Percentiles rank a stretch among this genome's conserved stretches.
Conservation (phyloP, 2,888 invertebrate species). For the Timandra comae region DNA sequence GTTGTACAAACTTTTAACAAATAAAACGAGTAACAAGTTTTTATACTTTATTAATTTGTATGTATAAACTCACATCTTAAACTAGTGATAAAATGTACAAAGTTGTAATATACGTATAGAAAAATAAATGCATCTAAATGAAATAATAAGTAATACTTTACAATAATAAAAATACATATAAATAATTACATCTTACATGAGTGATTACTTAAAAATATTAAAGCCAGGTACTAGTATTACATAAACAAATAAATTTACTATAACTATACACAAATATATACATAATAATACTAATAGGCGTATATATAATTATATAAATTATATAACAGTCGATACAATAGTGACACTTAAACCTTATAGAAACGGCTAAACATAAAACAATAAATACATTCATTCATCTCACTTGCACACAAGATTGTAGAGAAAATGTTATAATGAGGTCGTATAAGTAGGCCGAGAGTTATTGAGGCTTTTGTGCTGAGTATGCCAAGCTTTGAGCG, state of each 20-base stretch:
- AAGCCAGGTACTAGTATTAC: conserved; percentile 54
- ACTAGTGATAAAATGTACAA: conserved; percentile 16
- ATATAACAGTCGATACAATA: conserved; percentile 30
- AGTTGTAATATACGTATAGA: conserved; percentile 15
- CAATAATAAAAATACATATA: conserved; percentile 23
- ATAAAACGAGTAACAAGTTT: conserved; percentile 29
- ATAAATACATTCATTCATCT: conserved; percentile 52
- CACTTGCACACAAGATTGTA: conserved; percentile 44
- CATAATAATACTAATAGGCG: conserved; percentile 26
- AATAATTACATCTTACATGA: conserved; percentile 32
- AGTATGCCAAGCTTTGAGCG: conserved; percentile 87
- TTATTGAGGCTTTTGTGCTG: conserved; percentile 82
- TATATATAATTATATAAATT: conserved; percentile 16
- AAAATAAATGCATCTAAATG: conserved; percentile 15
- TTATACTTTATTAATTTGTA: conserved; percentile 32
- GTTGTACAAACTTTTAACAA: too few species aligned
- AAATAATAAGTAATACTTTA: too few species aligned
- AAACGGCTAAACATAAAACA: conserved; percentile 37
- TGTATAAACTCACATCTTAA: conserved; percentile 20
- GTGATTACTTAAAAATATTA: conserved; percentile 55
- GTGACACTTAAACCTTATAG: conserved; percentile 1
- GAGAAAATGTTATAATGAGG: conserved; percentile 62
- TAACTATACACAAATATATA: conserved; percentile 34
- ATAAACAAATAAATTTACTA: conserved; percentile 33
- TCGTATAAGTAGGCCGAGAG: conserved; percentile 48